A percentile compares a stretch with the other conserved stretches of the same genome.
phyloP scores from a whole-genome alignment of 2,888 invertebrate species.

The Athrips mouffetella region DNA sequence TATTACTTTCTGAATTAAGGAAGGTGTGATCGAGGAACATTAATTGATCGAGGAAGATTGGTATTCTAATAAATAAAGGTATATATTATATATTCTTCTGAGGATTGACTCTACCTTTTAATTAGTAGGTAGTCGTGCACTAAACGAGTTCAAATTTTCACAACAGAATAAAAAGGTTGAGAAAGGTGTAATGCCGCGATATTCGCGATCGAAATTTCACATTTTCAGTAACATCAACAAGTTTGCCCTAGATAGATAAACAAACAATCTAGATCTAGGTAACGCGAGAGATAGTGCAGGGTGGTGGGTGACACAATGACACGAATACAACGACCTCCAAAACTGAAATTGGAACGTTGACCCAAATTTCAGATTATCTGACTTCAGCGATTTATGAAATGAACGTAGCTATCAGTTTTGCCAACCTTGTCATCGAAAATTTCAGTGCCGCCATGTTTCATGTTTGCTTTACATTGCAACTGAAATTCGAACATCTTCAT shows the following conservation, averaged over 20 bases:
- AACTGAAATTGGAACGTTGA: slow-evolving; percentile 47
- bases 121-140: too few relatives aligned
- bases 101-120: too few relatives aligned
- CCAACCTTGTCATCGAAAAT: not conserved
- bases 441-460: not conserved
- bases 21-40: too few relatives aligned
- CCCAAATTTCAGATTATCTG: slow-evolving; percentile 64
- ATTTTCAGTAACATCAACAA: not conserved
- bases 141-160: too few relatives aligned
- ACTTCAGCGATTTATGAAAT: slow-evolving; percentile 41
- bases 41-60: too few relatives aligned
- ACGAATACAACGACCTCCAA: slow-evolving; percentile 44
- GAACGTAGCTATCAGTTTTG: slow-evolving; percentile 24
- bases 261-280: slow-evolving; percentile 29
- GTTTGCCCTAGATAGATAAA: slow-evolving; percentile 28
- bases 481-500: not conserved
- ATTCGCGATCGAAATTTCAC: not conserved
- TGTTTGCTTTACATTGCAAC: slow-evolving; percentile 7
- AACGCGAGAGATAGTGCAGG: slow-evolving; percentile 16
- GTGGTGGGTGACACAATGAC: slow-evolving; percentile 40
- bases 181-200: too few relatives aligned
- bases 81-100: too few relatives aligned
- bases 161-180: too few relatives aligned
- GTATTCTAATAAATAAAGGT: too few relatives aligned
- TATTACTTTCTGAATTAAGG: too few relatives aligned